Evolutionary conservation across 2,797 vertebrate species (phyloP).

Genomic region (Ctenochaetus hawaiiensis): DNA sequence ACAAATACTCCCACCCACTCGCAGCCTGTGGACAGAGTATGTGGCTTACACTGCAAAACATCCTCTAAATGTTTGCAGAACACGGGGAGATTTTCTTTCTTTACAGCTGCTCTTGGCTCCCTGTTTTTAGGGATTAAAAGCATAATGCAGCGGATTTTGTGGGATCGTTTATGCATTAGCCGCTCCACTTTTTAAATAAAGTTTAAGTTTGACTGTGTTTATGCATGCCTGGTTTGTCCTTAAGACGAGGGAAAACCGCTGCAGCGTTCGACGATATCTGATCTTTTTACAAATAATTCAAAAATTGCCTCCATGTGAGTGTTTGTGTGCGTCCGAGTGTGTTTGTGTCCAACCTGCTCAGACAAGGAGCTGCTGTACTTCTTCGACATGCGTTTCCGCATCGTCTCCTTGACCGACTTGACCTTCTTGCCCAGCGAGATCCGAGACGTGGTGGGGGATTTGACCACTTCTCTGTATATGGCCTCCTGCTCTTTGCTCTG

Average conservation of each 20-base stretch:
- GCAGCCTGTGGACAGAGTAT: constrained; percentile 60
- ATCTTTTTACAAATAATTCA: background rate
- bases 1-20: constrained; percentile 78
- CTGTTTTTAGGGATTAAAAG: constrained; percentile 7
- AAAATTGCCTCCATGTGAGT: constrained; percentile 4
- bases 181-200: constrained; percentile 17
- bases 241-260: constrained; percentile 1
- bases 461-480: constrained; percentile 94
- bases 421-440: constrained; percentile 99
- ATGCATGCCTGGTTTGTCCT: background rate
- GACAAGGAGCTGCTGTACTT: constrained; percentile 94
- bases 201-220: constrained; percentile 10
- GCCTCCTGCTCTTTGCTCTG: constrained; percentile 94
- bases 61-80: constrained; percentile 65
- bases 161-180: background rate
- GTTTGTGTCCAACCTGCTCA: constrained; percentile 89
- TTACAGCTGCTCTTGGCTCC: constrained; percentile 28
- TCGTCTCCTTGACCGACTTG: constrained; percentile 98
- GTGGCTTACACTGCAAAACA: constrained; percentile 60
- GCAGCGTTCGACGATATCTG: background rate
- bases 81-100: constrained; percentile 38
- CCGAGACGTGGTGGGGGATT: constrained; percentile 94
- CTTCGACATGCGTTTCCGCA: constrained; percentile 99
- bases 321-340: background rate
- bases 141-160: constrained; percentile 22